These are phyloP conservation scores for Vidua macroura DNA, from an alignment of 2,113 vertebrate genomes.

Conservation along the genomic window DNA sequence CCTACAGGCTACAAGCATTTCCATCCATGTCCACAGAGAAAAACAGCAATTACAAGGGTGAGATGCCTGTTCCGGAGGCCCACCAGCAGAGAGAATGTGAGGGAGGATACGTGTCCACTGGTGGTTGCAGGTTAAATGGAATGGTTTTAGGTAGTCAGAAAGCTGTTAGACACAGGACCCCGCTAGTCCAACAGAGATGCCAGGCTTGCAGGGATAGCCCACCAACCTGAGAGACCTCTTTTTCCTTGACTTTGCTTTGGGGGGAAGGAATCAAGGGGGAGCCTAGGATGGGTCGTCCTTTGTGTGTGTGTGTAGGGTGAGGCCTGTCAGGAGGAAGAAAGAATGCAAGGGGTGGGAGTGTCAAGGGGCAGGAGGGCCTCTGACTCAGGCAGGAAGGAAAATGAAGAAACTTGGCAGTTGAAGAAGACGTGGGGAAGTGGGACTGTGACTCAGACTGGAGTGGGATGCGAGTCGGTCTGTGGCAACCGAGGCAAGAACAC, in stretches of 20 bases:
- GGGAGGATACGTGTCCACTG: neutral
- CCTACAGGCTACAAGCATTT: rapidly evolving
- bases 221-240: neutral
- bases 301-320: neutral
- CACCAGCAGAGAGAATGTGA: neutral
- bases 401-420: slow-evolving; percentile 46
- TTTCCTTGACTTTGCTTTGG: neutral
- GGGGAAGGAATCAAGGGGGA: neutral
- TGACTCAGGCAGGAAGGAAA: slow-evolving; percentile 65
- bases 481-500: neutral
- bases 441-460: slow-evolving; percentile 48
- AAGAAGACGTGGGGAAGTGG: slow-evolving; percentile 41
- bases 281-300: neutral
- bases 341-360: slow-evolving; percentile 18
- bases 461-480: neutral
- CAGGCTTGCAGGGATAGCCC: neutral
- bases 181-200: neutral
- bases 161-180: neutral
- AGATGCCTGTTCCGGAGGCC: neutral
- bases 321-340: slow-evolving; percentile 4
- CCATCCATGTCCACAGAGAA: neutral
- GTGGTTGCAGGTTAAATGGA: neutral
- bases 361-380: slow-evolving; percentile 13
- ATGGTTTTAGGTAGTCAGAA: neutral
- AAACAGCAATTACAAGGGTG: neutral